Evolutionary conservation across 2,888 invertebrate species (phyloP), one percentile per base, ranked within the genome.

Genomic region (Campoplex nolae): DNA sequence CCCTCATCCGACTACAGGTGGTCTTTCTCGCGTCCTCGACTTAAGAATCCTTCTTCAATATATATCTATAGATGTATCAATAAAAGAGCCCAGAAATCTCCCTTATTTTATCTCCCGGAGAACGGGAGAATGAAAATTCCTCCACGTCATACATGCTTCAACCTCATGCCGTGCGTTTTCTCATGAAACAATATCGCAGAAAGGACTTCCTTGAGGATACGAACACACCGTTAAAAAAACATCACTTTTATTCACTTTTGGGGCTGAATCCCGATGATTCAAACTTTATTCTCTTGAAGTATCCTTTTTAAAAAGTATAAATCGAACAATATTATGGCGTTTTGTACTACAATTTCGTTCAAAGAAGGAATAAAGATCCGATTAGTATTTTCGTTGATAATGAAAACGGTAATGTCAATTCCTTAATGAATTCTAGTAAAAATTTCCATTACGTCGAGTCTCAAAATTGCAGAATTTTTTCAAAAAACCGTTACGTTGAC

Each of bases 1-100:
- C 79, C 76, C 65, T 83, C 73, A 42, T 80, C 83, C 79, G 84
- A 86, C 91, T 90, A 89, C 92, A 92, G 92, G 92, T 92, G 92
- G 92, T 92, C 92, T 73, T 78, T 75, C 80, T 28, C 79, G 85
- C 82, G 86, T 87, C 86, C 86, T 35, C 54, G 42, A 76, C 75
- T 81, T 65, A 75, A 75, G 75, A 84, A 58, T 56, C 84, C 88
- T 88, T 86, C 88, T 45, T 73, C 73, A 67, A 75, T 18, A 79
- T 23, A 78, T 76, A 58, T 68, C 67, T 65, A 62, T 75, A 71
- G 16, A 73, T 32, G 58, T 32, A 45, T n/a, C 28, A n/a, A 68
- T 18, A 48, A 71, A 32, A 58, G 28, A 73, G 23, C 71, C 87
- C 88, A 88, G 90, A 90, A 89, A 87, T 73, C 65, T 28, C 23